phyloP scores from a whole-genome alignment of 2,113 vertebrate species.

The Hydrolagus affinis region DNA sequence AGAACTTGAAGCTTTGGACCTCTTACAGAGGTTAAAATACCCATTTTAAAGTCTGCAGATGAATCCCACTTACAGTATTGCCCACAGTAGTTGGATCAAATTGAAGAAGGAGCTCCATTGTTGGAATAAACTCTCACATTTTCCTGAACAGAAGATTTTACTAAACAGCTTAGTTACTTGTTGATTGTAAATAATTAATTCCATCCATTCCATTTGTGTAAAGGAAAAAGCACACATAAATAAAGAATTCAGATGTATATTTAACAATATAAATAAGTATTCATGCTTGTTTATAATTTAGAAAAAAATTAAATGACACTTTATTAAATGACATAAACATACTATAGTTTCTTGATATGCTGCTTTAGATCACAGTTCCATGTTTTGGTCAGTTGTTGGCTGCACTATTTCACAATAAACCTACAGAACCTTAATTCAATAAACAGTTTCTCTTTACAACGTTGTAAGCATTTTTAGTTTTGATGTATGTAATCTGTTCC shows the following conservation, averaged over 20 bases:
- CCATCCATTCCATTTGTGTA: conserved; percentile 69
- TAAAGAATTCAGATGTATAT: conserved; percentile 66
- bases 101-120: conserved; percentile 26
- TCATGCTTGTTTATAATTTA: conserved; percentile 24
- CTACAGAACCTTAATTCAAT: conserved; percentile 29
- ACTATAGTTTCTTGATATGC: background rate
- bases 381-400: conserved; percentile 17
- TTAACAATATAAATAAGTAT: conserved; percentile 53
- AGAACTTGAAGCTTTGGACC: conserved; percentile 27
- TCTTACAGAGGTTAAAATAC: conserved; percentile 13
- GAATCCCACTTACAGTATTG: background rate
- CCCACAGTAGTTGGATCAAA: conserved; percentile 26
- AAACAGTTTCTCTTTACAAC: conserved; percentile 4
- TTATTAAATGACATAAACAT: background rate
- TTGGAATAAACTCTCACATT: conserved; percentile 13
- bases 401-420: conserved; percentile 23
- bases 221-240: conserved; percentile 71
- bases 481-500: background rate
- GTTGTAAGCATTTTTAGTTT: background rate
- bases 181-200: conserved; percentile 67
- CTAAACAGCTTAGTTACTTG: conserved; percentile 59
- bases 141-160: conserved; percentile 9
- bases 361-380: background rate
- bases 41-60: conserved; percentile 11
- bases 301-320: conserved; percentile 10